phyloP scores from a whole-genome alignment of 2,888 invertebrate species.

The Lymantria monacha region DNA sequence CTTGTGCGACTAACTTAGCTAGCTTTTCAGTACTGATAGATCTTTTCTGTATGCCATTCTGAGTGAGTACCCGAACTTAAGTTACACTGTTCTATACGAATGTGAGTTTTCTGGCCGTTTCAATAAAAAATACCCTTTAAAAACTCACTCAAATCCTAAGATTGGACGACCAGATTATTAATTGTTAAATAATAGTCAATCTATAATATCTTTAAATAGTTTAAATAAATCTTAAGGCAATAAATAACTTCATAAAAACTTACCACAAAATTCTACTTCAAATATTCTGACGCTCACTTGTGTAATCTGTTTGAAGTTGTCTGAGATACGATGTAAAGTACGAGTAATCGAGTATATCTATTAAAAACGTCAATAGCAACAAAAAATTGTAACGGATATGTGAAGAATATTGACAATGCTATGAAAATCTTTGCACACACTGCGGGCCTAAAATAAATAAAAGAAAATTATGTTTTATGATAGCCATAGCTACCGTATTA shows the following conservation, averaged over 20 bases:
- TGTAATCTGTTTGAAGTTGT: constrained; percentile 45
- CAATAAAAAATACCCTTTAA: too few relatives aligned
- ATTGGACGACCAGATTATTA: background rate
- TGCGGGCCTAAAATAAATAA: constrained; percentile 83
- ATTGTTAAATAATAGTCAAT: too few relatives aligned
- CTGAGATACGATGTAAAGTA: constrained; percentile 86
- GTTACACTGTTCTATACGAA: too few relatives aligned
- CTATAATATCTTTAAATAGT: too few relatives aligned
- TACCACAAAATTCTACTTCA: constrained; percentile 64
- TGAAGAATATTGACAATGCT: constrained; percentile 93
- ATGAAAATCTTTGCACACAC: constrained; percentile 92
- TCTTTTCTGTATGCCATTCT: too few relatives aligned
- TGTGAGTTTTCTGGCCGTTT: too few relatives aligned
- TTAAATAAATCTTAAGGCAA: too few relatives aligned
- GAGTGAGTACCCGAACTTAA: too few relatives aligned
- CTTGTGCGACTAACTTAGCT: too few relatives aligned
- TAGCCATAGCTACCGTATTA: background rate
- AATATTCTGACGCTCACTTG: constrained; percentile 53
- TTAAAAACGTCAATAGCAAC: constrained; percentile 95
- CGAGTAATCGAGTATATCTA: constrained; percentile 87
- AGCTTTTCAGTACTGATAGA: too few relatives aligned
- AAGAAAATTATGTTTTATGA: background rate
- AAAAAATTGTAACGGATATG: constrained; percentile 96
- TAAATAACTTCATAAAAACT: constrained; percentile 16
- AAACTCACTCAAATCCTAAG: too few relatives aligned